Base-by-base conservation (phyloP, 2,888 invertebrate species). In the Drosophila greeni region DNA sequence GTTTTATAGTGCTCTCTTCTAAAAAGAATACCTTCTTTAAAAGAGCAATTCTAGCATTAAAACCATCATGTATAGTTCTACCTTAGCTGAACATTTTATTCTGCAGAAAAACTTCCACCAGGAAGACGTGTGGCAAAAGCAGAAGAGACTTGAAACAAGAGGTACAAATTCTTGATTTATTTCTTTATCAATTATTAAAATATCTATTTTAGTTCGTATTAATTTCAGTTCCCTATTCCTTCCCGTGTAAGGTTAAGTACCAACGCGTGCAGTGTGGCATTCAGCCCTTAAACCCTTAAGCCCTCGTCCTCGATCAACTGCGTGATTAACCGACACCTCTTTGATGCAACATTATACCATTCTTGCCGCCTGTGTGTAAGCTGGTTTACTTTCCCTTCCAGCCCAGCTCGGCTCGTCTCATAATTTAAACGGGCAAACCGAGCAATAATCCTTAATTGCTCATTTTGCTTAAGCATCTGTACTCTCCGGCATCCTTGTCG, bases 361-460 rank as follows among this genome's bases (percentile, higher is more conserved):
- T 57, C 26, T 33, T 18, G 31, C 26, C 37, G 18, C 51, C 51
- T 37, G 18, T 16, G 7, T 36, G 23, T 49, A 49, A 49, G 47
- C 47, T 24, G 52, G 39, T 52, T 52, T 52, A 58, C 14, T 45
- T 49, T 37, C 45, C 49, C 49, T 43, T 52, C 49, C n/a, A n/a
- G 39, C 37, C 55, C 47, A 49, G 57, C 45, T 57, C 60, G 72
- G 75, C 72, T 66, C 69, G 53, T 69, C 68, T 66, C 74, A 82
- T 76, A 82, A 74, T 82, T 80, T 76, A 77, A 80, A 82, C 73
- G 79, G 79, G 61, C 74, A 75, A 73, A 70, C 82, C 76, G 66
- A 77, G 82, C 71, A 79, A 82, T 82, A 80, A 80, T 82, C 80
- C 80, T 81, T 82, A 82, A 80, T 80, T 80, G 80, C 80, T 80